These are phyloP conservation scores for Psophia crepitans DNA, from an alignment of 2,113 vertebrate species.

Conservation along the genomic window DNA sequence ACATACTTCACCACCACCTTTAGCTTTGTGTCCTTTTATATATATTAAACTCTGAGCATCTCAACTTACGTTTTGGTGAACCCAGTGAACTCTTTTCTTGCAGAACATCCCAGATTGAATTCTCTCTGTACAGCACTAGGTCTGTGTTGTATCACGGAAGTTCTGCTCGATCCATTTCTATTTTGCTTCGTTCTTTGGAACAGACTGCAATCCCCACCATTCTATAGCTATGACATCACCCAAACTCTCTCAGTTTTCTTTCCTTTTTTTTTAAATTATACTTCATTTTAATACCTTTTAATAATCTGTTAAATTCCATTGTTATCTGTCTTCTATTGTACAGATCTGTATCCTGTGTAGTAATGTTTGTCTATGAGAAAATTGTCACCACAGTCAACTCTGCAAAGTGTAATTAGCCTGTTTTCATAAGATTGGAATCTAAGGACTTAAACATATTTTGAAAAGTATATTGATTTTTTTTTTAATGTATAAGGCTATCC, in stretches of 20 bases:
- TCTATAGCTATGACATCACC: neutral
- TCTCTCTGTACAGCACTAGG: neutral
- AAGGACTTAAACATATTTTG: neutral
- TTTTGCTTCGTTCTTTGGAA: neutral
- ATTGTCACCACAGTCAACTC: neutral
- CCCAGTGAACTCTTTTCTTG: neutral
- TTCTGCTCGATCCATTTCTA: neutral
- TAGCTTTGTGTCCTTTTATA: neutral
- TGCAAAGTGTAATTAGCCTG: neutral
- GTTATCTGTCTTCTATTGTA: neutral
- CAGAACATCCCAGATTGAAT: neutral
- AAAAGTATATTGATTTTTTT: rapidly evolving
- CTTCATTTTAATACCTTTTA: neutral
- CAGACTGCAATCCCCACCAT: neutral
- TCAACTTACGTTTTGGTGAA: neutral
- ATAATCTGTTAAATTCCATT: neutral
- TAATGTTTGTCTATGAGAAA: neutral
- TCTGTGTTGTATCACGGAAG: neutral
- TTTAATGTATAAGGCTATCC: neutral
- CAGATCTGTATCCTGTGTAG: neutral
- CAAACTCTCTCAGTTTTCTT: neutral
- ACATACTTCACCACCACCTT: neutral
- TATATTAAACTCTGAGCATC: neutral
- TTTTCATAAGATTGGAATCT: neutral
- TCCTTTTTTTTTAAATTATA: neutral